These are phyloP conservation scores for Cataglyphis albicans DNA, from an alignment of 2,888 invertebrate species.

Conservation along the genomic window DNA sequence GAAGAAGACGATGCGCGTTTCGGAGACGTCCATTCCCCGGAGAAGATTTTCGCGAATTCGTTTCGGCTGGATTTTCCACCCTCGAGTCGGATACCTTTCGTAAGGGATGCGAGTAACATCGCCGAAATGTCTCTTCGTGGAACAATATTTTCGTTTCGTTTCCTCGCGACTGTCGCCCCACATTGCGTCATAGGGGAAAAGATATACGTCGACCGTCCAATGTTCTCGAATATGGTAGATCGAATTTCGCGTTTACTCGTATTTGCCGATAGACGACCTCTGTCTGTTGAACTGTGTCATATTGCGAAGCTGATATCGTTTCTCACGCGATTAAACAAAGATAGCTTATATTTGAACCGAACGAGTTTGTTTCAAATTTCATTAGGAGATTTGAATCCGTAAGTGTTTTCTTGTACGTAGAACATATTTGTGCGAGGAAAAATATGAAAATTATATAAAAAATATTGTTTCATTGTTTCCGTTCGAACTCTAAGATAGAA, in stretches of 20 bases:
- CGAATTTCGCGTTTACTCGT: constrained; percentile 17
- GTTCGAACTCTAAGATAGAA: not conserved
- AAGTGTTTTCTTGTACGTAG: not conserved
- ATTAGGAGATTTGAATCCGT: not conserved
- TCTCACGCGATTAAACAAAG: constrained; percentile 33
- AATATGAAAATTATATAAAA: constrained; percentile 13
- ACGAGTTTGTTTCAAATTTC: constrained; percentile 1
- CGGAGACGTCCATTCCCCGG: constrained; percentile 68
- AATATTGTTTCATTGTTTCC: constrained; percentile 24
- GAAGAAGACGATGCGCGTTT: constrained; percentile 61
- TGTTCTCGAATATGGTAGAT: constrained; percentile 30
- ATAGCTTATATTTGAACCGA: too few species aligned
- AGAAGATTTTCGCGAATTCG: constrained; percentile 75
- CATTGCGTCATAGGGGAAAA: not conserved
- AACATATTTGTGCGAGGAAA: constrained; percentile 6
- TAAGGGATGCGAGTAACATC: constrained; percentile 16
- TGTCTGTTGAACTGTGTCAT: constrained; percentile 12
- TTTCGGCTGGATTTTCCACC: constrained; percentile 72
- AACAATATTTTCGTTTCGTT: constrained; percentile 72
- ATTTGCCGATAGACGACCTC: constrained; percentile 32
- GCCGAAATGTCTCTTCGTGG: constrained; percentile 64
- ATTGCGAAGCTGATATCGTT: constrained; percentile 1
- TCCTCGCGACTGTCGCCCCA: constrained; percentile 24
- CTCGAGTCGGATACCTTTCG: constrained; percentile 52
- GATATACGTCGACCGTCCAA: not conserved